Evolutionary conservation across 2,113 vertebrate genomes (phyloP), one percentile per base, ranked within the genome.

Genomic region (Copsychus sechellarum): DNA sequence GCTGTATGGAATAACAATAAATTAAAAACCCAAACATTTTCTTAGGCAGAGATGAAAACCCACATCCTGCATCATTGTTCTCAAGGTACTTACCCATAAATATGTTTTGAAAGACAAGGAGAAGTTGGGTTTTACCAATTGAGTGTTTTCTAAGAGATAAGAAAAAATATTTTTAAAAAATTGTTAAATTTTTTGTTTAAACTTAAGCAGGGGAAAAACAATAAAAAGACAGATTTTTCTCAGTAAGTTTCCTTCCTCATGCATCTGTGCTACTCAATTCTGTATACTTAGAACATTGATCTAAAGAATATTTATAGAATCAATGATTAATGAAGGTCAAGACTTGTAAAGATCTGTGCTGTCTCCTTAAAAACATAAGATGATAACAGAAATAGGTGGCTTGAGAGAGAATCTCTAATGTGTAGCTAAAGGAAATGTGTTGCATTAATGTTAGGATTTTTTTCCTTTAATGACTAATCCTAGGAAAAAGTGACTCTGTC

Each of bases 151-250:
- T 69, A 74, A 36, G 16, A 23, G 36, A n/a, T 22, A 60, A 58
- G 36, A 78, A n/a, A 23, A 38, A 48, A 29, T 23, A 14, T 21
- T 34, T 70, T 51, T 16, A 17, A 1, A 14, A 36, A 29, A 57
- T 36, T 16, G 11, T 38, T 72, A 33, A 34, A 40, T 69, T 38
- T 57, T 17, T 2, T 57, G 9, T 45, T 71, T 70, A 40, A 40
- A 38, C 3, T 25, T 64, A 43, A 60, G 51, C 5, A 29, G 7
- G 5, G 2, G 6, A 82, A 90, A 51, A 7, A 34, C 18, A 77
- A 34, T 34, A 28, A 90, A 74, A 62, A 6, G 0, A 14, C 2
- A 20, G 5, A 9, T 2, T 1, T 0, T 25, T 81, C 40, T 17
- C 4, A 47, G 1, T 22, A 20, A 1, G 0, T 51, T 88, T 60